Conservation (phyloP, 2,113 vertebrate species). For the Sus scrofa region T2T-Sscrofa CM000829.6:61207001-61207500, state of each 20-base stretch:
- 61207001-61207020: too few relatives aligned
- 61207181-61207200: background rate
- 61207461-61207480: background rate
- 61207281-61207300: background rate
- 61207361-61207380: background rate
- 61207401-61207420: background rate
- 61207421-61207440: background rate
- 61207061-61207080: background rate
- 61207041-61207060: background rate
- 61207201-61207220: background rate
- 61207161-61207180: background rate
- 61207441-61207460: background rate
- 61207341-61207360: background rate
- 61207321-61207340: background rate
- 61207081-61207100: conserved; percentile 7
- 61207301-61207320: background rate
- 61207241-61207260: background rate
- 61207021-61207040: too few relatives aligned
- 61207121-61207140: background rate
- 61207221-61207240: background rate
- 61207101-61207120: background rate
- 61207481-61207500: background rate
- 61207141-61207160: conserved; percentile 1
- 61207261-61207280: background rate
- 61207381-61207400: background rate